These are phyloP conservation scores for Helleia helle DNA, from an alignment of 2,888 invertebrate genomes.

Conservation along the genomic window DNA sequence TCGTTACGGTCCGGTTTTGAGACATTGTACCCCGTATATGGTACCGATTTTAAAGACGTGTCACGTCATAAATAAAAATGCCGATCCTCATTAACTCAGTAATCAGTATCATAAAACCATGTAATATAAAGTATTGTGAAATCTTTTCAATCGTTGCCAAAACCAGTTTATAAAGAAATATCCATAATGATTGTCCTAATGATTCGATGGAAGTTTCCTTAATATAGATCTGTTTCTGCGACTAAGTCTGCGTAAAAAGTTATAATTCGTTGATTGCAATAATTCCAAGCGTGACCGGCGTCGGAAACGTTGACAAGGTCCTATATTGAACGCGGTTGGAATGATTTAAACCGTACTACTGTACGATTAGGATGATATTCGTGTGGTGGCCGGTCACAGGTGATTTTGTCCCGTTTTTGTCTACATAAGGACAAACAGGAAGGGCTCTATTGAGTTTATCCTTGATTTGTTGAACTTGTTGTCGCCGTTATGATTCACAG, in stretches of 20 bases:
- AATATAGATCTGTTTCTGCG: no score
- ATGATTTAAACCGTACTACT: conserved; percentile 23
- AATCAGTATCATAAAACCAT: no score
- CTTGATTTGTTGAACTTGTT: conserved; percentile 28
- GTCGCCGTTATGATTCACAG: conserved; percentile 20
- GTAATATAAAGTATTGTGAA: no score
- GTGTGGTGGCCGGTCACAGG: conserved; percentile 19
- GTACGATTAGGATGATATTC: conserved; percentile 26
- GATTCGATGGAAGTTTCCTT: no score
- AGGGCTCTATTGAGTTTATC: conserved; percentile 42
- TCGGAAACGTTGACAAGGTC: conserved; percentile 38
- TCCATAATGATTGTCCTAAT: no score
- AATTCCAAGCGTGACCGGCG: conserved; percentile 51
- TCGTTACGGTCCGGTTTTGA: no score
- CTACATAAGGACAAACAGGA: conserved; percentile 58
- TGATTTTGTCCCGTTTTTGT: conserved; percentile 34
- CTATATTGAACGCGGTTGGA: conserved; percentile 14
- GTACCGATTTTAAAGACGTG: no score
- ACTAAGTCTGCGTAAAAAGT: conserved; percentile 33
- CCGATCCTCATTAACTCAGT: no score
- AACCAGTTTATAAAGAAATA: no score
- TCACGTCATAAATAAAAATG: no score
- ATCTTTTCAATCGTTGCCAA: no score
- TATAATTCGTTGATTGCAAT: conserved; percentile 48
- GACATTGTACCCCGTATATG: no score